Percentiles rank a stretch among this genome's conserved stretches.
Conservation (phyloP, 2,113 vertebrate species). For the Atractosteus spatula region DNA sequence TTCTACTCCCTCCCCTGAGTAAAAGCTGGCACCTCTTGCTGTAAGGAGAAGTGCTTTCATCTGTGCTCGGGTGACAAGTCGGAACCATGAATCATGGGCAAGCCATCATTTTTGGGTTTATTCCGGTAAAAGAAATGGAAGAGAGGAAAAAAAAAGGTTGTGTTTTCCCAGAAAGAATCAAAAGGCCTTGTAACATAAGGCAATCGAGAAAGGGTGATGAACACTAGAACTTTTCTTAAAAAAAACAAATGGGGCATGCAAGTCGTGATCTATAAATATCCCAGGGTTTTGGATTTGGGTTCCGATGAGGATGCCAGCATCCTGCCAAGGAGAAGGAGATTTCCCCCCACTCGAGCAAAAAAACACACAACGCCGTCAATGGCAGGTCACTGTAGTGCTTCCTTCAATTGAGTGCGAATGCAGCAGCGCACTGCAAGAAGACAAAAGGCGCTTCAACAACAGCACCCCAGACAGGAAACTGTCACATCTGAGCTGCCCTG, state of each 20-base stretch:
- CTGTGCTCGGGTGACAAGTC: too few relatives aligned
- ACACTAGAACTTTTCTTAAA: too few relatives aligned
- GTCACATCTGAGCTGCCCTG: background rate
- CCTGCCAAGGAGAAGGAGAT: slow-evolving; percentile 22
- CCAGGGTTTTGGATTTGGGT: background rate
- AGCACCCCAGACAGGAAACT: slow-evolving; percentile 11
- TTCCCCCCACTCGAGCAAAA: background rate
- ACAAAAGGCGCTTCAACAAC: slow-evolving; percentile 1
- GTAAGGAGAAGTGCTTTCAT: too few relatives aligned
- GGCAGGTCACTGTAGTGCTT: slow-evolving; percentile 23
- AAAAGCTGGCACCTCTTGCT: too few relatives aligned
- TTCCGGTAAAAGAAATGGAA: too few relatives aligned
- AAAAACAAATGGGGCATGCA: background rate
- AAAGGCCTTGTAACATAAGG: too few relatives aligned
- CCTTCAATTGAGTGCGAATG: slow-evolving; percentile 33
- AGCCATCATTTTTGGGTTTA: too few relatives aligned
- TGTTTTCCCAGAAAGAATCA: too few relatives aligned
- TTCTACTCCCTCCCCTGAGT: too few relatives aligned
- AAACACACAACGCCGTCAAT: background rate
- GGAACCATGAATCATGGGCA: too few relatives aligned
- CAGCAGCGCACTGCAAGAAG: slow-evolving; percentile 1
- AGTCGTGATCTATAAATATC: slow-evolving; percentile 19
- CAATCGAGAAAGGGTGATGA: background rate
- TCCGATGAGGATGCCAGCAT: slow-evolving; percentile 20
- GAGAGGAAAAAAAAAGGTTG: too few relatives aligned